A percentile compares a stretch with the other conserved stretches of the same genome.
Conservation (phyloP, 2,888 invertebrate species). For the Cheilosia scutellata region DNA sequence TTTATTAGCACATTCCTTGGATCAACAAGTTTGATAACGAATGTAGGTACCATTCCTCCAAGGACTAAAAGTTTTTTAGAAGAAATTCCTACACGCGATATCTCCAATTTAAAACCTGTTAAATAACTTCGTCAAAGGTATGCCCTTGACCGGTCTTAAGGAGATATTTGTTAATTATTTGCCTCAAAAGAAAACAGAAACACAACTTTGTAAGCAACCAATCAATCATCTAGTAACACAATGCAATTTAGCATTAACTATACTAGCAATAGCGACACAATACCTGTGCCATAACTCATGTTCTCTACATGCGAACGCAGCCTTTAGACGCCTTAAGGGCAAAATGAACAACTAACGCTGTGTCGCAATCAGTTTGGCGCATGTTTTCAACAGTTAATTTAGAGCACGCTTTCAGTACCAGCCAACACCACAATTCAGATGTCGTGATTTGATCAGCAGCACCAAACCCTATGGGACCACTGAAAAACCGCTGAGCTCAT, state of each 20-base stretch:
- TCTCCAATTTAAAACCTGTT: neutral
- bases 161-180: constrained; percentile 1
- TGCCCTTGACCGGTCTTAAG: constrained; percentile 52
- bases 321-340: constrained; percentile 69
- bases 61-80: too few relatives aligned
- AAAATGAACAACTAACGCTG: constrained; percentile 56
- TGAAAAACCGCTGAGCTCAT: constrained; percentile 11
- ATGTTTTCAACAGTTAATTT: constrained; percentile 75
- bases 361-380: constrained; percentile 74
- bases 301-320: constrained; percentile 53
- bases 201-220: constrained; percentile 6
- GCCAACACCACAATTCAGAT: constrained; percentile 64
- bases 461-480: constrained; percentile 42
- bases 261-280: constrained; percentile 10
- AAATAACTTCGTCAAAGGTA: neutral
- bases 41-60: too few relatives aligned
- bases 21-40: too few relatives aligned
- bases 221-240: constrained; percentile 36
- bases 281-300: constrained; percentile 58
- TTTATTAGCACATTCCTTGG: too few relatives aligned
- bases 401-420: constrained; percentile 68
- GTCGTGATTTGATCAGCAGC: constrained; percentile 64
- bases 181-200: constrained; percentile 4
- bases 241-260: constrained; percentile 21
- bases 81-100: too few relatives aligned